Base-by-base conservation (phyloP, 2,888 invertebrate genomes). In the Melinaea menophilus region DNA sequence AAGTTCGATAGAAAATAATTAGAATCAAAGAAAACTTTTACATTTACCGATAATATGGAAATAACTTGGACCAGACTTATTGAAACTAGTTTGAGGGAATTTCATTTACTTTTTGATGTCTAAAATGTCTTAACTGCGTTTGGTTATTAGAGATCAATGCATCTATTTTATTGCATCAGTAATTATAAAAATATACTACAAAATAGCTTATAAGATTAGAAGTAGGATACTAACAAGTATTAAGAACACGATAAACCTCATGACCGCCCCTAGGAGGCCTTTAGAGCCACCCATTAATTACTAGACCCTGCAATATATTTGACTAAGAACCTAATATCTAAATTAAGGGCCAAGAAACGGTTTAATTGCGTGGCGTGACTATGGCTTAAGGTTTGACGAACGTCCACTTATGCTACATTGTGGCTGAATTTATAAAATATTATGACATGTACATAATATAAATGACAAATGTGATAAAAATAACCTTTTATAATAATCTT, bases 311-410 rank as follows among this genome's bases (percentile, higher is more conserved):
- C 79, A 73, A 82, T 85, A 84, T 81, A 85, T 84, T 82, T 76
- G 79, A 76, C 79, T 78, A 83, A 82, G 81, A 79, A 78, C 79
- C 77, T 75, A 83, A 85, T 83, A 79, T 80, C 81, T 81, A 81
- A 86, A 86, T 86, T 80, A 85, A 80, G 83, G 82, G 75, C 75
- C 75, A 73, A 75, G 80, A 73, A 76, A 78, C 72, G 76, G 65
- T 75, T 82, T 85, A 84, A 85, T 83, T 85, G 80, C 79, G 70
- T 59, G 56, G 79, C 78, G 81, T 80, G 81, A 79, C 79, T 79
- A 67, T 70, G 56, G 63, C 69, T 56, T 66, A 51, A 51, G 31
- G 31, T 51, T 51, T 51, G 51, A 51, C 31, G 31, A 31, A 5
- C 31, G 22, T 31, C 51, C 7, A 11, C 9, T n/a, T 51, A 31